These are phyloP conservation scores for Sminthurides aquaticus DNA, from an alignment of 2,888 invertebrate genomes.

Conservation along the genomic window DNA sequence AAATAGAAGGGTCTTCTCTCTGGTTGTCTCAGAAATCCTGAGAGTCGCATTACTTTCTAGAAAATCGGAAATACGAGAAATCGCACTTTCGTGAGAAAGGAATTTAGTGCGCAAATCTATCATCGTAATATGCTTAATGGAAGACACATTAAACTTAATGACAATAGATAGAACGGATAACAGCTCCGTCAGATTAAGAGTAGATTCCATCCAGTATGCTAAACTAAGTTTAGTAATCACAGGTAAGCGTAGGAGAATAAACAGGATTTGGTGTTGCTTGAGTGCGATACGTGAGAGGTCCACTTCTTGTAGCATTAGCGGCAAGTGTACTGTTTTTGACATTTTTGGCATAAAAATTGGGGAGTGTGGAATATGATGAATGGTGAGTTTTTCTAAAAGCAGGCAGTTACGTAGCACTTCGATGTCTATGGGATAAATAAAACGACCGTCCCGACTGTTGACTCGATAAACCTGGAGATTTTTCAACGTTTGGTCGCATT, in stretches of 20 bases:
- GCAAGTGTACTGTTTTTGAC: conserved; percentile 19
- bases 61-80: conserved; percentile 18
- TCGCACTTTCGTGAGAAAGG: conserved; percentile 20
- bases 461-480: conserved; percentile 19
- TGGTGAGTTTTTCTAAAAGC: conserved; percentile 18
- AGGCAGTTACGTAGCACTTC: conserved; percentile 16
- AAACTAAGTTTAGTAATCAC: conserved; percentile 14
- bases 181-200: conserved; percentile 16
- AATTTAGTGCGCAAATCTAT: conserved; percentile 22
- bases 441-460: conserved; percentile 18
- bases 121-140: conserved; percentile 13
- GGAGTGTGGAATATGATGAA: conserved; percentile 22
- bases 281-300: conserved; percentile 21
- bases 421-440: conserved; percentile 23
- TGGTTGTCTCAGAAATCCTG: conserved; percentile 1
- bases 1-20: conserved; percentile 12
- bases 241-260: conserved; percentile 25
- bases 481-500: conserved; percentile 12
- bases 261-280: conserved; percentile 28
- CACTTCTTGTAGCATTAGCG: conserved; percentile 16
- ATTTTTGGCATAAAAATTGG: conserved; percentile 22
- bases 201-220: conserved; percentile 24
- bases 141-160: conserved; percentile 26
- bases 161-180: conserved; percentile 22
- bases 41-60: conserved; percentile 9